phyloP scores from a whole-genome alignment of 2,797 vertebrate genomes.

The Mormyrus proboscirostris region DNA sequence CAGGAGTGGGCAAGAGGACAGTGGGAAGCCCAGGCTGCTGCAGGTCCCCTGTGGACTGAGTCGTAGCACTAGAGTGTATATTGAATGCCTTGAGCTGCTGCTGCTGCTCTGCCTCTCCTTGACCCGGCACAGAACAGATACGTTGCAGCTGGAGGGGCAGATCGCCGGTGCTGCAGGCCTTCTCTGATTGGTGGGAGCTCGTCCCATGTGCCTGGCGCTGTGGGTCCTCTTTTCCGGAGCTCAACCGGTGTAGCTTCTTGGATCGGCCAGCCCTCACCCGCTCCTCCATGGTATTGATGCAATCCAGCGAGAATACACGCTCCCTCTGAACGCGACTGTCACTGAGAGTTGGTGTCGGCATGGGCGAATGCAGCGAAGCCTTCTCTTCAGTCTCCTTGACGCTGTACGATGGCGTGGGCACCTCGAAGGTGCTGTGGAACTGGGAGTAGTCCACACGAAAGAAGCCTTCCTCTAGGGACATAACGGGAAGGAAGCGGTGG shows the following conservation, averaged over 20 bases:
- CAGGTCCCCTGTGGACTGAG: slow-evolving; percentile 42
- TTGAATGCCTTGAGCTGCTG: slow-evolving; percentile 62
- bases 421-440: slow-evolving; percentile 81
- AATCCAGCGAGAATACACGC: slow-evolving; percentile 63
- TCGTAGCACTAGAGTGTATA: slow-evolving; percentile 50
- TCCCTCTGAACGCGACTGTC: slow-evolving; percentile 55
- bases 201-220: slow-evolving; percentile 52
- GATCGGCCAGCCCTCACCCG: slow-evolving; percentile 44
- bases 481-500: slow-evolving; percentile 79
- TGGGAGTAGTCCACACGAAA: slow-evolving; percentile 84
- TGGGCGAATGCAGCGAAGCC: slow-evolving; percentile 56
- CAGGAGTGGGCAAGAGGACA: slow-evolving; percentile 37
- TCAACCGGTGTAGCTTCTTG: slow-evolving; percentile 72
- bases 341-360: slow-evolving; percentile 42
- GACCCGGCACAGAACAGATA: slow-evolving; percentile 39
- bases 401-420: slow-evolving; percentile 74
- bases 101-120: slow-evolving; percentile 54
- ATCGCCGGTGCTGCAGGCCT: slow-evolving; percentile 67
- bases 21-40: slow-evolving; percentile 50
- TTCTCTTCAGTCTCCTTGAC: slow-evolving; percentile 80
- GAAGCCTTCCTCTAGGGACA: slow-evolving; percentile 83
- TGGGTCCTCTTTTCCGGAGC: slow-evolving; percentile 62
- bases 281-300: slow-evolving; percentile 54
- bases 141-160: slow-evolving; percentile 65
- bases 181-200: slow-evolving; percentile 51